Evolutionary conservation across 2,113 vertebrate species (phyloP).

Genomic region (Ursus arctos): DNA sequence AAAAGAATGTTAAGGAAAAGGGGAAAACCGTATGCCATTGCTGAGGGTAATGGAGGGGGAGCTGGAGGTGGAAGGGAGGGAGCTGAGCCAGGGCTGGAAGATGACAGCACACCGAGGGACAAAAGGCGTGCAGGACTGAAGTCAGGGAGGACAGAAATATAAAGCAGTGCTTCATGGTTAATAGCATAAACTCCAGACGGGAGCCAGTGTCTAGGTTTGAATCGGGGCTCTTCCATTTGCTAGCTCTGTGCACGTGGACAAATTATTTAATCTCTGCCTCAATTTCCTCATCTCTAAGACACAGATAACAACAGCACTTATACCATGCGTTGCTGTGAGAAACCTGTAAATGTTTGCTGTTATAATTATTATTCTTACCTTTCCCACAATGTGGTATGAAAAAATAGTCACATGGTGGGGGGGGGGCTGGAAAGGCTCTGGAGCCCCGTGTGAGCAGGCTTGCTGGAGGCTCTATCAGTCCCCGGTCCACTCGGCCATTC

Average conservation of each 20-base stretch:
- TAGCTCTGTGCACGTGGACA: not conserved
- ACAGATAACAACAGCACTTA: not conserved
- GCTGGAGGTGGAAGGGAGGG: not conserved
- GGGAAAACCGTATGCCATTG: not conserved
- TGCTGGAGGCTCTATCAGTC: not conserved
- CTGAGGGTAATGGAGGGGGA: not conserved
- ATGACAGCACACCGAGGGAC: not conserved
- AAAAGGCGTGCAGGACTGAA: not conserved
- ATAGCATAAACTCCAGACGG: not conserved
- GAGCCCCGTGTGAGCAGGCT: not conserved
- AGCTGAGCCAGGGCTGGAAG: not conserved
- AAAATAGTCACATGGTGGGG: not conserved
- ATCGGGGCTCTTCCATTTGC: not conserved
- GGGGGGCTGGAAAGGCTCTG: not conserved
- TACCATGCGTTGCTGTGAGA: not conserved
- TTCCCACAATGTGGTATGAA: not conserved
- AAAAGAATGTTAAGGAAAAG: not conserved
- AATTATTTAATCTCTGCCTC: constrained; percentile 24
- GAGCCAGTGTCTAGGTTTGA: not conserved
- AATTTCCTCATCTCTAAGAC: not conserved
- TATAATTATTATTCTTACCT: not conserved
- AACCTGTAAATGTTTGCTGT: not conserved
- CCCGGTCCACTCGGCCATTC: not conserved
- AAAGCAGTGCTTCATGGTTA: not conserved
- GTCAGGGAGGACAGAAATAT: not conserved